Conservation (phyloP, 2,888 invertebrate species). For the Acheta domesticus region DNA sequence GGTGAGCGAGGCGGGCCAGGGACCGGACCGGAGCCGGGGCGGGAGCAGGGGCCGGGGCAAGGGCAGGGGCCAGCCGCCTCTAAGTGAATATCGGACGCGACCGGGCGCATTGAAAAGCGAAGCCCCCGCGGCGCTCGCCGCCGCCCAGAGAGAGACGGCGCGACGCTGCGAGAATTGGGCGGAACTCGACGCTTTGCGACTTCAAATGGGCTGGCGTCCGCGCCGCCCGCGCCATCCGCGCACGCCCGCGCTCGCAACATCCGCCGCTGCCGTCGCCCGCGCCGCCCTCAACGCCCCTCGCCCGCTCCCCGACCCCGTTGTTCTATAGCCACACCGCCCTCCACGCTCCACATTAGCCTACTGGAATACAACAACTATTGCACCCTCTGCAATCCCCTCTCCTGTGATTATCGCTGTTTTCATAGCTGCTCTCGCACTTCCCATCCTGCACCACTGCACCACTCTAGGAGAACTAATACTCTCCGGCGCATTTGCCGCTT, state of each 20-base stretch:
- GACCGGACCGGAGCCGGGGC: neutral
- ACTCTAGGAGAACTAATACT: no score
- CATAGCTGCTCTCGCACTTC: no score
- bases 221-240: neutral
- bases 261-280: neutral
- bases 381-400: no score
- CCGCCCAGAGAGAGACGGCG: neutral
- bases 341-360: no score
- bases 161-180: neutral
- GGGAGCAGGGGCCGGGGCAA: neutral
- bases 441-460: no score
- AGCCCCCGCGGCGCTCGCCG: neutral
- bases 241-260: neutral
- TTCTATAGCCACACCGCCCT: no score
- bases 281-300: no score
- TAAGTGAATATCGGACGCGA: conserved; percentile 2
- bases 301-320: no score
- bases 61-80: neutral
- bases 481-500: no score
- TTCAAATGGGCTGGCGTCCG: neutral
- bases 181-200: conserved; percentile 7
- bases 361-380: no score
- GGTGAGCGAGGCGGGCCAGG: neutral
- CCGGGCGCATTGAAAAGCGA: neutral
- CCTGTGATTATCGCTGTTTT: no score